These are phyloP conservation scores for Rhincodon typus DNA, from an alignment of 2,797 vertebrate genomes.

Conservation along the genomic window DNA sequence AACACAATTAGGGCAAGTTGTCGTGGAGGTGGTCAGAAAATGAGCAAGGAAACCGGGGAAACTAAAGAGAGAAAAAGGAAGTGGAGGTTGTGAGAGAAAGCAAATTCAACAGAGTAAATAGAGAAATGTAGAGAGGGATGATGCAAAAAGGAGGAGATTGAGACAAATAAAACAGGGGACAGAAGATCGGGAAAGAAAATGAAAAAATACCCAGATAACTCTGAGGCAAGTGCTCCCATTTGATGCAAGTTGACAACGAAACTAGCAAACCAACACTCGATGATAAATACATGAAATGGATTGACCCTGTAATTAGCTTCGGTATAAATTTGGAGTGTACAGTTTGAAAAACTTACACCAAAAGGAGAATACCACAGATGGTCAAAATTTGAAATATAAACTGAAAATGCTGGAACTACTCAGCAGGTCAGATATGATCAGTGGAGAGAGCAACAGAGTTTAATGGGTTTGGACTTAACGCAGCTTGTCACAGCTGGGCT, in stretches of 20 bases:
- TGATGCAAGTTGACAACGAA: not conserved
- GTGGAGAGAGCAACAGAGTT: not conserved
- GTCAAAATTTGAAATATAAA: not conserved
- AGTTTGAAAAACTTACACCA: not conserved
- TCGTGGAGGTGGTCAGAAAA: not conserved
- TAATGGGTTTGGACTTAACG: not conserved
- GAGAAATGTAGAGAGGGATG: not conserved
- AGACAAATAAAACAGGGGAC: not conserved
- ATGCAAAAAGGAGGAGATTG: not conserved
- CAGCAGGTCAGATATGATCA: not conserved
- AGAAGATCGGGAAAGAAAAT: not conserved
- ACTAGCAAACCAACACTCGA: not conserved
- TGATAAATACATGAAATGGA: not conserved
- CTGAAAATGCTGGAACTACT: not conserved
- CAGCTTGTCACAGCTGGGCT: not conserved
- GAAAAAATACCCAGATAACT: not conserved
- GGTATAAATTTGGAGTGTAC: not conserved
- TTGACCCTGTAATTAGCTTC: not conserved
- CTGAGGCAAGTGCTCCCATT: not conserved
- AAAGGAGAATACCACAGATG: not conserved
- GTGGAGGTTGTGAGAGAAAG: not conserved
- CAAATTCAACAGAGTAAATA: too few relatives aligned
- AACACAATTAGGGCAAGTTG: not conserved
- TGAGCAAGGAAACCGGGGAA: accelerated
- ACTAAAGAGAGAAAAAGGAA: not conserved